Evolutionary conservation across 2,113 vertebrate species (phyloP), one percentile per base, ranked within the genome.

Genomic region (Pelvicachromis taeniatus): DNA sequence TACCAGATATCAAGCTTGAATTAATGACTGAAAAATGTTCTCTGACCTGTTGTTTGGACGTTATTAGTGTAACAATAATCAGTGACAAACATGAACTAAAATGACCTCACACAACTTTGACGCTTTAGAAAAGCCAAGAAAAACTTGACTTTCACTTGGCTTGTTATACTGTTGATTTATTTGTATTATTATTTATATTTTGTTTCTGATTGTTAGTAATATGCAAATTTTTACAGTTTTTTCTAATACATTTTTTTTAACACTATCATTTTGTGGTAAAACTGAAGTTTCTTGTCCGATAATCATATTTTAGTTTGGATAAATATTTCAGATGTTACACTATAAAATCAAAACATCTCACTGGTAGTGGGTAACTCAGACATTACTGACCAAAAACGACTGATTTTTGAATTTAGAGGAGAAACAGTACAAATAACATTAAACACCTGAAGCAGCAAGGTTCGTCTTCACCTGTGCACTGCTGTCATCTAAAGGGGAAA

Each of bases 1-100:
- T 68, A 0, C 4, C 38, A 42, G 42, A 68, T 68, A 70, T 70
- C 65, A 17, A 70, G 0, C 40, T 45, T 26, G 8, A 0, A 16
- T 6, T 45, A 23, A 48, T 16, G 14, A 42, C 40, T 42, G 10
- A 42, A 12, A 4, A 12, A 4, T 50, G 48, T 50, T 17, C 48
- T 50, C 17, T 70, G 40, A 45, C 65, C 40, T 45, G 40, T 45
- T n/a, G 63, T 23, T 26, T 26, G 21, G 40, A 70, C 17, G 12
- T 17, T 48, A 48, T 70, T 0, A 1, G 14, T 29, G 65, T 70
- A 26, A 65, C 21, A 40, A 42, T 12, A 23, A 23, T 70, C 63
- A 2, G 65, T 29, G 21, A 73, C 40, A 29, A 73, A 73, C 40
- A 48, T 40, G 26, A 45, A 70, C 38, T 10, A 38, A 26, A 70